phyloP scores from a whole-genome alignment of 2,113 vertebrate genomes.

The Chamaea fasciata region DNA sequence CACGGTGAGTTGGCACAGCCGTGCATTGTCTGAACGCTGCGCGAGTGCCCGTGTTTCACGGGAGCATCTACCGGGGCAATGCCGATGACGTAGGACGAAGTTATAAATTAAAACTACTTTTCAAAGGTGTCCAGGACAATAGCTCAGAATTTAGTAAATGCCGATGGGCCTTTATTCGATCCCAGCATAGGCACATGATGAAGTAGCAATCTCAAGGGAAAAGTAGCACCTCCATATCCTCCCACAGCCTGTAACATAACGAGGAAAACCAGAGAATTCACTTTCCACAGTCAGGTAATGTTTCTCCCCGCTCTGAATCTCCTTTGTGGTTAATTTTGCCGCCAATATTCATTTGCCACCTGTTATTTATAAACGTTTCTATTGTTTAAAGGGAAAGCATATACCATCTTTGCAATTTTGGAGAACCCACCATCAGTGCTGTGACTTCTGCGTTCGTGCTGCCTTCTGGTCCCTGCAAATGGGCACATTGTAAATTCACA shows the following conservation, averaged over 20 bases:
- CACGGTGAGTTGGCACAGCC: accelerated
- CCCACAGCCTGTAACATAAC: accelerated
- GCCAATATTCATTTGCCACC: background rate
- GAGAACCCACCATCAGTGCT: background rate
- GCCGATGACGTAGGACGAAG: background rate
- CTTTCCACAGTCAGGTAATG: background rate
- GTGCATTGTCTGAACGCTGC: accelerated
- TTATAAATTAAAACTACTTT: background rate
- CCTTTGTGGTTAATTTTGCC: background rate
- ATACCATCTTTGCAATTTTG: background rate
- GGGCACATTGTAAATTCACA: background rate
- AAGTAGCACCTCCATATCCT: background rate
- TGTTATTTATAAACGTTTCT: background rate
- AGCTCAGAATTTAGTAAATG: background rate
- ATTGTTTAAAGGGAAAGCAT: background rate
- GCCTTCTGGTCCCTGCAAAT: background rate
- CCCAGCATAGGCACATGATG: background rate
- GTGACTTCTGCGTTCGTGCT: background rate
- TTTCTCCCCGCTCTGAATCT: background rate
- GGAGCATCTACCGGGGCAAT: background rate
- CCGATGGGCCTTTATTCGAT: background rate
- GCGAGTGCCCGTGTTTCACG: accelerated
- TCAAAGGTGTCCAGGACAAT: background rate
- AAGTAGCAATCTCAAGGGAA: background rate
- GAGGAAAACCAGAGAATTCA: background rate